phyloP scores from a whole-genome alignment of 2,797 vertebrate species.

The Dipus sagitta region DNA sequence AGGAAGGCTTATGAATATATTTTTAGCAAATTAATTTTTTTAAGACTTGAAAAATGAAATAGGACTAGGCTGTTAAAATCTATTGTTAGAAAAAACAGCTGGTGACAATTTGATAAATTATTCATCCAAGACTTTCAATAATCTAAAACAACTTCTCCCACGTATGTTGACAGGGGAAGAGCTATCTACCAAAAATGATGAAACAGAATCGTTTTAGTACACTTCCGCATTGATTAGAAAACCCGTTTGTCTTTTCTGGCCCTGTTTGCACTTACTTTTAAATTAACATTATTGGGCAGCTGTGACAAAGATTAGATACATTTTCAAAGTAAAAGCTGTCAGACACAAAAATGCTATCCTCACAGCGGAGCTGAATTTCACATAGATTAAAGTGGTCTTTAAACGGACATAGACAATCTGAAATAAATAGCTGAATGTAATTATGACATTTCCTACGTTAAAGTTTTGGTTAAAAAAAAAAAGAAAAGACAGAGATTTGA shows the following conservation, averaged over 20 bases:
- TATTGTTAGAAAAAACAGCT: slow-evolving; percentile 81
- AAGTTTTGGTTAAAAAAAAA: not conserved
- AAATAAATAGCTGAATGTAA: slow-evolving; percentile 26
- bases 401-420: slow-evolving; percentile 65
- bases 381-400: slow-evolving; percentile 2
- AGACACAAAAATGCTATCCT: slow-evolving; percentile 77
- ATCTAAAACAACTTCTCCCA: slow-evolving; percentile 78
- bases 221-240: slow-evolving; percentile 75
- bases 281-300: slow-evolving; percentile 71
- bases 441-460: not conserved
- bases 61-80: slow-evolving; percentile 58
- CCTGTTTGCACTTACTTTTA: slow-evolving; percentile 66
- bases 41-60: slow-evolving; percentile 69
- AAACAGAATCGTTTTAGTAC: slow-evolving; percentile 79
- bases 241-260: slow-evolving; percentile 67
- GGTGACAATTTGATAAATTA: slow-evolving; percentile 85
- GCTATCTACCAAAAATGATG: slow-evolving; percentile 74
- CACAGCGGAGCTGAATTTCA: slow-evolving; percentile 47
- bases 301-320: slow-evolving; percentile 73
- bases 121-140: slow-evolving; percentile 80
- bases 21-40: slow-evolving; percentile 70
- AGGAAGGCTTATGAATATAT: slow-evolving; percentile 61
- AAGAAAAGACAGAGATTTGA: not conserved
- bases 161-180: slow-evolving; percentile 77
- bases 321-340: slow-evolving; percentile 74